Base-by-base conservation (phyloP, 2,888 invertebrate genomes). In the Alviniconcha strummeri region DNA sequence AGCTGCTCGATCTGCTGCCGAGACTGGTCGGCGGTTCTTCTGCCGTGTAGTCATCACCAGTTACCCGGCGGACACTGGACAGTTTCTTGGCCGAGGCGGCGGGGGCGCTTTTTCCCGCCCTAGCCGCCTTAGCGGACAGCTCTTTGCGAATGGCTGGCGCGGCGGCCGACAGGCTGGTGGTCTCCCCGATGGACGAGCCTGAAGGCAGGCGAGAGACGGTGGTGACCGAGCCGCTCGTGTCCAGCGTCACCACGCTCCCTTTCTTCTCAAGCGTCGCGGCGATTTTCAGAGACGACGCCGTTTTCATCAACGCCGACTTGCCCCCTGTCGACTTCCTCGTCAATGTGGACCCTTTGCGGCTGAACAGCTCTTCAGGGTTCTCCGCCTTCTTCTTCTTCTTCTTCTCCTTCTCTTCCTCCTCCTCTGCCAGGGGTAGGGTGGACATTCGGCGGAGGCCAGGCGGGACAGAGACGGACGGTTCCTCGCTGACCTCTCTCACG, bases 391-490 rank as follows among this genome's bases (percentile, higher is more conserved):
- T 60, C 13, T 13, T 60, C 60, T 0, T 13, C 60, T 8, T 11
- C 7, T 11, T 60, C 8, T 60, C 60, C 13, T 60, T 36, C 52
- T 60, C n/a, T 19, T 57, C 9, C 8, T 78, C 82, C 71, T 83
- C 56, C 4, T 84, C 85, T 57, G 75, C 81, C 52, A 85, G 52
- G 9, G 80, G 75, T 56, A 85, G 9, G 56, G 85, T 85, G n/a
- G 85, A 80, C 19, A 83, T 71, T 75, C 83, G 67, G 57, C 81
- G 76, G 60, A 85, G n/a, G 13, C 82, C 80, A 5, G 85, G 81
- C 3, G 80, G 7, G 13, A 56, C 13, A 36, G 36, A 36, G 5
- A 60, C 64, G 55, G 55, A 13, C 52, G 56, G 54, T 36, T 78
- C 77, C n/a, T 81, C 81, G 52, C 75, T 72, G 60, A 74, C 71